Percentiles rank a stretch among this genome's conserved stretches.
phyloP scores from a whole-genome alignment of 1,140 invertebrate species.

The Cherax destructor region DNA sequence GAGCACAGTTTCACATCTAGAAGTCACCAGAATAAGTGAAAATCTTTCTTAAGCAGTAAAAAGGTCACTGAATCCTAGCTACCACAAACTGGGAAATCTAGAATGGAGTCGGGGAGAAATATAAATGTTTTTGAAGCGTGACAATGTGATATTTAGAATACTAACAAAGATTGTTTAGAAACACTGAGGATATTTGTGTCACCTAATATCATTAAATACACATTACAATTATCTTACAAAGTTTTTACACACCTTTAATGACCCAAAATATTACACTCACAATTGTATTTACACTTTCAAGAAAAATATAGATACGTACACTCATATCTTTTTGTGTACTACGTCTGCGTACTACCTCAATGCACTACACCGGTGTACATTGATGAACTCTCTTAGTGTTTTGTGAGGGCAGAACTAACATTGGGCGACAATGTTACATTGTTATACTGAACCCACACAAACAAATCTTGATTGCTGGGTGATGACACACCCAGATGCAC shows the following conservation, averaged over 20 bases:
- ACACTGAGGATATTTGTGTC: conserved; percentile 62
- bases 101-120: conserved; percentile 59
- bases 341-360: conserved; percentile 50
- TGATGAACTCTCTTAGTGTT: conserved; percentile 61
- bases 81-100: conserved; percentile 65
- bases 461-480: conserved; percentile 17
- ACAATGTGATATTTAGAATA: conserved; percentile 66
- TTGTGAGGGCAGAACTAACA: conserved; percentile 64
- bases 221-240: conserved; percentile 65
- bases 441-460: conserved; percentile 29
- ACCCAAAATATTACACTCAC: conserved; percentile 70
- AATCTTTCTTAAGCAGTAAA: conserved; percentile 59
- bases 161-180: conserved; percentile 67
- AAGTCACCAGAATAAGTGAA: conserved; percentile 66
- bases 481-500: neutral
- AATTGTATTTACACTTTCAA: conserved; percentile 69
- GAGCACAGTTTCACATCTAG: conserved; percentile 53
- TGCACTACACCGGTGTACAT: conserved; percentile 56
- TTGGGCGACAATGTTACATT: conserved; percentile 64
- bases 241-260: conserved; percentile 68
- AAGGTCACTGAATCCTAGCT: conserved; percentile 56
- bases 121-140: conserved; percentile 63
- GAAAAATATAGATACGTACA: conserved; percentile 70
- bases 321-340: conserved; percentile 59
- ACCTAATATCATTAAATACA: conserved; percentile 62